Evolutionary conservation across 2,888 invertebrate genomes (phyloP).

Genomic region (Caenorhabditis sp.): DNA sequence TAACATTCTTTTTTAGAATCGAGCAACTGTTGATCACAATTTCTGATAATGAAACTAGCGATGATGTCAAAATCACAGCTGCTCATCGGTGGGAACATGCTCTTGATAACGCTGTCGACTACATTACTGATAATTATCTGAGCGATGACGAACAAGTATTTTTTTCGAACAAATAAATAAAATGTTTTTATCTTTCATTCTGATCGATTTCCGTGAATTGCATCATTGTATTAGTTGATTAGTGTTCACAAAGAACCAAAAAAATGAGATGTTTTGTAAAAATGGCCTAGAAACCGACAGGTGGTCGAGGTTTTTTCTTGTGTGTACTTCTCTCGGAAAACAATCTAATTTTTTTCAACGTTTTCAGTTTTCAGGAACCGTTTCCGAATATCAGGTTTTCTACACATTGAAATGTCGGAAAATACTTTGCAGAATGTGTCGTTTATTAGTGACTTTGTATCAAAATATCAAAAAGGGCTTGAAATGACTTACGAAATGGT

Average conservation of each 20-base stretch:
- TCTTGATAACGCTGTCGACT: slow-evolving; percentile 46
- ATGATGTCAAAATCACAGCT: slow-evolving; percentile 1
- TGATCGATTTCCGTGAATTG: too few species aligned
- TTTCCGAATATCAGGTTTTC: not conserved
- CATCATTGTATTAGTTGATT: too few species aligned
- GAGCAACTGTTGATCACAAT: slow-evolving; percentile 34
- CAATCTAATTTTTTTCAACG: not conserved
- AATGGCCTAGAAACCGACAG: not conserved
- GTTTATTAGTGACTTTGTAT: slow-evolving; percentile 21
- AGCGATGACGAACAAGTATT: slow-evolving; percentile 50
- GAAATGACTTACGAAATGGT: slow-evolving; percentile 20
- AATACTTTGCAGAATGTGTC: slow-evolving; percentile 14
- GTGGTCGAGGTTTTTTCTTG: not conserved
- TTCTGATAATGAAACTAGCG: slow-evolving; percentile 7
- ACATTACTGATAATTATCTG: slow-evolving; percentile 47
- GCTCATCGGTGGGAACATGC: slow-evolving; percentile 49
- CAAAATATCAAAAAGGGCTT: slow-evolving; percentile 35
- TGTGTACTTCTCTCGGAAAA: not conserved
- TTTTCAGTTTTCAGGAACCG: not conserved
- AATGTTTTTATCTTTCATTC: too few species aligned
- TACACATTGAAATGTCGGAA: not conserved
- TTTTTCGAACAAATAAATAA: slow-evolving; percentile 29
- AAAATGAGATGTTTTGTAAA: not conserved
- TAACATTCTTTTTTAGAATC: slow-evolving; percentile 25
- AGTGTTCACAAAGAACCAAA: not conserved